Evolutionary conservation across 1,140 invertebrate genomes (phyloP), one percentile per base, ranked within the genome.

Genomic region (Drosophila arawakana): DNA sequence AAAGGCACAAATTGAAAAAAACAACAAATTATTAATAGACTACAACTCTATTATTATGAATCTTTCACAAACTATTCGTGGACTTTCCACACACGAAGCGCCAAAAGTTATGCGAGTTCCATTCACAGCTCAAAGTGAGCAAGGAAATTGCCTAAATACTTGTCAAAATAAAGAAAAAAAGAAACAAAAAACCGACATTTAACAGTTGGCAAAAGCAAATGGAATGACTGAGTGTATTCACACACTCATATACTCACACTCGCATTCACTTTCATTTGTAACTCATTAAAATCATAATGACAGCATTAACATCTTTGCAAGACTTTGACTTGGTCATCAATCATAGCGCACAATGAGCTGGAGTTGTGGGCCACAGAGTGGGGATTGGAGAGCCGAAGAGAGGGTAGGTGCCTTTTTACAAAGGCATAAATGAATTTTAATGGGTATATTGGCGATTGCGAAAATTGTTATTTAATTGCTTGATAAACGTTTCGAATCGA

Each of bases 221-320:
- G 11, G 34, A 37, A 57, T 30, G 41, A 59, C 11, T 46, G 18
- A 57, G 11, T 39, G 46, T 50, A 63, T 10, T 52, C 21, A 61
- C 13, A 35, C 1, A 30, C 25, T 25, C 25, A 25, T 4, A 25
- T 25, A 25, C 4, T 30, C 25, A 30, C 25, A 30, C 34, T 55
- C 54, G 35, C 50, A 30, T 30, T 47, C 44, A 83, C 83, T 88
- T 89, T 88, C 84, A 66, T 84, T 83, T 84, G 80, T 61, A 78
- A 69, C 80, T 89, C 84, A 88, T 88, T 88, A 89, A 89, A 88
- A 71, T 78, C 71, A 88, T 84, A 88, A 88, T 84, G 77, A 72
- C 69, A 50, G 70, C 60, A 62, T 69, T 88, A 73, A 76, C 54
- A 72, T 65, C 43, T 66, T 65, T 30, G 21, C 65, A 76, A 79